Evolutionary conservation across 2,888 invertebrate species (phyloP).

Genomic region (Aphodius granarius): DNA sequence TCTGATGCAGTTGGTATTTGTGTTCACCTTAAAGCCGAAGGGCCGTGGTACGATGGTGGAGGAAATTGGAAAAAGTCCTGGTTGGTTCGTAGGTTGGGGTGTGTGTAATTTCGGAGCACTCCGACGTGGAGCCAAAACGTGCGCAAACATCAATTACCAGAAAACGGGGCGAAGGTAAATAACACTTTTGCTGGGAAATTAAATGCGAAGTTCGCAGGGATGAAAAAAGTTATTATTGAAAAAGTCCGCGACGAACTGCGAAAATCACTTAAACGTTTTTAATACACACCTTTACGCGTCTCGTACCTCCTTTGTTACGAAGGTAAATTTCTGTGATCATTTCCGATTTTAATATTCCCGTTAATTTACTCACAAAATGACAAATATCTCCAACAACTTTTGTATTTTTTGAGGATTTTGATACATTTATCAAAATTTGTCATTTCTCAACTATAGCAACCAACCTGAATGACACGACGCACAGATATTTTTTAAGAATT

Average conservation of each 20-base stretch:
- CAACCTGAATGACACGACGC: too few relatives aligned
- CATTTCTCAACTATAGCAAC: too few relatives aligned
- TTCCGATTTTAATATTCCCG: too few relatives aligned
- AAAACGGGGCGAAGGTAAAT: not conserved
- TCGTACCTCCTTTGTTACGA: not conserved
- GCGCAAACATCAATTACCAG: not conserved
- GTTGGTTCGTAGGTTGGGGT: not conserved
- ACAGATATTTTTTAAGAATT: too few relatives aligned
- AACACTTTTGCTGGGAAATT: not conserved
- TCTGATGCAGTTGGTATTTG: not conserved
- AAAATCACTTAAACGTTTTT: not conserved
- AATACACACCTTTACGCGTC: not conserved
- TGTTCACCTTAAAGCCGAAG: not conserved
- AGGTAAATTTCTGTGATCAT: too few relatives aligned
- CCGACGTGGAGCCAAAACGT: not conserved
- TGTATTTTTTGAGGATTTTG: too few relatives aligned
- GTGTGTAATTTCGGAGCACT: not conserved
- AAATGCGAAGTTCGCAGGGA: not conserved
- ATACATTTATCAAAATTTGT: too few relatives aligned
- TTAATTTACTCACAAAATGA: too few relatives aligned
- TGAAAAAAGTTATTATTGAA: not conserved
- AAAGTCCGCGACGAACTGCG: not conserved
- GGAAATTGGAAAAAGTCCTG: not conserved
- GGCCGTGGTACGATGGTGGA: not conserved
- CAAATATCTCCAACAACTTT: too few relatives aligned